Evolutionary conservation across 2,113 vertebrate species (phyloP), one percentile per base, ranked within the genome.

Genomic region (Onychostoma macrolepis): DNA sequence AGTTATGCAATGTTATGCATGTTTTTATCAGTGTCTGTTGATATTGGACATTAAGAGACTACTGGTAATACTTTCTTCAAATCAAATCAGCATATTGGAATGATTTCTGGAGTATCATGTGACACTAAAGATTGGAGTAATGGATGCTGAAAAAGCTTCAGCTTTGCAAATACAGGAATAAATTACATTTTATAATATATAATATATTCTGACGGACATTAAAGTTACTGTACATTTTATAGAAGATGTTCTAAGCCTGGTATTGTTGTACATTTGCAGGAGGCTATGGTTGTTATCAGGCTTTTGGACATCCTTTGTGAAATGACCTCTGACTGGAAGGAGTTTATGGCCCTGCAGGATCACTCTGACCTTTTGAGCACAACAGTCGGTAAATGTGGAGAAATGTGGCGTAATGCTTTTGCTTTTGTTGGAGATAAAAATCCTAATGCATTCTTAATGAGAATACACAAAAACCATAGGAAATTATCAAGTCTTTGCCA

Each of bases 301-400:
- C 96, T 99, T 4, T 95, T 99, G 3, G 97, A 99, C 0, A 93
- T 97, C 72, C 96, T 99, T 56, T 99, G 98, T 91, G 97, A 98
- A 91, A 96, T 98, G 96, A 98, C 96, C 2, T 96, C 97, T 0
- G 95, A 93, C 86, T 92, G 85, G 0, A 88, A 90, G 21, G 93
- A 96, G 85, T 96, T 98, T 9, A 93, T 94, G 90, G 94, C 94
- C 72, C 93, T 99, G 0, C 98, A 99, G 87, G 90, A 95, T 30
- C 96, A 95, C 69, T 94, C 97, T 21, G 95, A 94, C 85, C 92
- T 99, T 86, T 93, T 99, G 30, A 92, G 94, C 72, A 92, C 94
- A 26, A 96, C 94, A 43, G 84, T 98, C 48, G 96, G 98, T 99
- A 94, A 96, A 94, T 93, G 36, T 43, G 7, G n/a, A 28, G 41